Conservation (phyloP, 2,797 vertebrate species). For the Sandelia bainsii region DNA sequence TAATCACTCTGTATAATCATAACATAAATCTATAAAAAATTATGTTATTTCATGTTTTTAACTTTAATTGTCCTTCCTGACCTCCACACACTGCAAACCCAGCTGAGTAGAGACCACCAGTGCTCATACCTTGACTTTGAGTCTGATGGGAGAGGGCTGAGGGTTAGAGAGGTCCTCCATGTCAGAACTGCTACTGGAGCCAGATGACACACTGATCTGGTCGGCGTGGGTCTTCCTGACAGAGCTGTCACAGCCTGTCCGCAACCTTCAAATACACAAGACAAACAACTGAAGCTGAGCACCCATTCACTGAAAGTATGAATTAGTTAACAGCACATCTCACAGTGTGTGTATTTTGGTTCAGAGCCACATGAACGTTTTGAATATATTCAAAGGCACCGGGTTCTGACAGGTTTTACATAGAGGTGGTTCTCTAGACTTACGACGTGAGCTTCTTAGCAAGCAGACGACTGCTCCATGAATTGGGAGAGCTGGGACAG, state of each 20-base stretch:
- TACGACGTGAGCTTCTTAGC: slow-evolving; percentile 88
- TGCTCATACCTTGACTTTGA: slow-evolving; percentile 75
- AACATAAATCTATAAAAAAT: background rate
- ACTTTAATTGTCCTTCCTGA: background rate
- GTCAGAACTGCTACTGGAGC: slow-evolving; percentile 85
- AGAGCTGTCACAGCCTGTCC: slow-evolving; percentile 75
- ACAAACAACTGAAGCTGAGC: background rate
- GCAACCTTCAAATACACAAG: slow-evolving; percentile 71
- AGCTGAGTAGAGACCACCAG: background rate
- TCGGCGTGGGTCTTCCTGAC: slow-evolving; percentile 78
- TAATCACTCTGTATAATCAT: no score
- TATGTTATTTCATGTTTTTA: background rate
- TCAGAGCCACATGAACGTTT: background rate
- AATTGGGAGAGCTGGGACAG: slow-evolving; percentile 87
- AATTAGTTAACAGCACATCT: background rate
- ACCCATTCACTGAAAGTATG: no score
- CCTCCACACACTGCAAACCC: background rate
- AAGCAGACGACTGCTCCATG: slow-evolving; percentile 84
- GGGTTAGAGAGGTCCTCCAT: slow-evolving; percentile 79
- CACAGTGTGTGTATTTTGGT: background rate
- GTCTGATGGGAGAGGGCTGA: slow-evolving; percentile 61
- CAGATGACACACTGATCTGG: slow-evolving; percentile 84
- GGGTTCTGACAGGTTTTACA: background rate
- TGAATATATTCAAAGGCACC: background rate
- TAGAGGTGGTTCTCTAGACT: slow-evolving; percentile 57